Evolutionary conservation across 2,797 vertebrate genomes (phyloP), one percentile per base, ranked within the genome.

Genomic region (Potorous gilbertii): DNA sequence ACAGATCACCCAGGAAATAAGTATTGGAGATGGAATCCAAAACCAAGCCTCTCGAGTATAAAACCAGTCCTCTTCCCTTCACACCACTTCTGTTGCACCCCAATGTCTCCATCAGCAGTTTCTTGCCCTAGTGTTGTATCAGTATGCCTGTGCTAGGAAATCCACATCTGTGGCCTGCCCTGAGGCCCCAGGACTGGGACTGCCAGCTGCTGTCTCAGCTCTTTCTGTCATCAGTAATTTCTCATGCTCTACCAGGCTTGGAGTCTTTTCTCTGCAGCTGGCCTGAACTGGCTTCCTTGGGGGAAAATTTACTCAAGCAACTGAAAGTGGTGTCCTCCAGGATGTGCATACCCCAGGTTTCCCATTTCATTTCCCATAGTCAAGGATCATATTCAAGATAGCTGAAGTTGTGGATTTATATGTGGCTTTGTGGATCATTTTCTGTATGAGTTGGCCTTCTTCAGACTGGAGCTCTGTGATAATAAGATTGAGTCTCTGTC

Each of bases 221-320:
- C 90, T 1, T 91, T 91, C 28, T 56, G 95, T 89, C 93, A 92
- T 92, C 55, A 50, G 0, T n/a, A 55, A 57, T 97, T 97, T 95
- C 57, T 98, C 97, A 96, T 94, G 96, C 93, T 97, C 90, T 95
- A 94, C 50, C 9, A 50, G 40, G 1, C 28, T 0, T n/a, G 13
- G 28, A 16, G 55, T 21, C 11, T 21, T 11, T 56, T 90, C 95
- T 66, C 28, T 27, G 14, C 28, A 24, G 21, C 94, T 92, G 74
- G 27, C 66, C 91, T 91, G 55, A 46, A 74, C 59, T 54, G 11
- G 34, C 0, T 3, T 54, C 4, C 0, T 50, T 59, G 56, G 5
- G 0, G 0, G 21, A 27, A 56, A n/a, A 9, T 54, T 55, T n/a
- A 56, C 27, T 90, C 95, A 5, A 0, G 18, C 46, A 56, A 89